phyloP scores from a whole-genome alignment of 37 sponge, comb jelly and placozoan species.

The Theonella swinhoei region DNA sequence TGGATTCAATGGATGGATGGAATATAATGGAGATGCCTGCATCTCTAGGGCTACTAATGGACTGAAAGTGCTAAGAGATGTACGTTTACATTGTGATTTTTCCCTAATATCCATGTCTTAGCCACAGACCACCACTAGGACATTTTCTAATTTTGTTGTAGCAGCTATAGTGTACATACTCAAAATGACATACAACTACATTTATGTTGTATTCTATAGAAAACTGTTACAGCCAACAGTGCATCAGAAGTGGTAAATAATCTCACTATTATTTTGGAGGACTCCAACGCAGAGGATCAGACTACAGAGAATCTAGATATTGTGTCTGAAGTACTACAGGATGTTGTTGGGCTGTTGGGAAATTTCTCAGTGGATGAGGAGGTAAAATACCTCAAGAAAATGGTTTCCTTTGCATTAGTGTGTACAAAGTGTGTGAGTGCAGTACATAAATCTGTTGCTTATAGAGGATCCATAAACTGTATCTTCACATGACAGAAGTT shows the following conservation, averaged over 20 bases:
- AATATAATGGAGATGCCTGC: constrained; percentile 27
- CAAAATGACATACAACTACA: background rate
- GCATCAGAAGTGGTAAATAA: background rate
- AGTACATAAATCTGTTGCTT: too few species aligned
- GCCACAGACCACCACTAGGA: too few species aligned
- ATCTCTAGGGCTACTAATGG: constrained; percentile 5
- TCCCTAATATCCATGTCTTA: background rate
- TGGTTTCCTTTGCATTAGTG: too few species aligned
- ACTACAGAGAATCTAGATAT: constrained; percentile 22
- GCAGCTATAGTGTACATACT: too few species aligned
- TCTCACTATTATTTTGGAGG: background rate
- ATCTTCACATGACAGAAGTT: background rate
- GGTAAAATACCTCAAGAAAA: too few species aligned
- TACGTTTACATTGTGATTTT: background rate
- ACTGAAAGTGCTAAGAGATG: constrained; percentile 3
- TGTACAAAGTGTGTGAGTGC: too few species aligned
- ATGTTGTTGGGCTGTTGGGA: constrained; percentile 3
- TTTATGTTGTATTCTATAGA: background rate
- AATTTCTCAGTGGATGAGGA: constrained; percentile 7
- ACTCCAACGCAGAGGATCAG: constrained; percentile 1
- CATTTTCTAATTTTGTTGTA: too few species aligned
- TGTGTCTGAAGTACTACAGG: background rate
- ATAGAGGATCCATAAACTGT: too few species aligned
- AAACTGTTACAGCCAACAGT: background rate
- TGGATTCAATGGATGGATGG: background rate